Base-by-base conservation (phyloP, 1,140 invertebrate species). In the Diachasma alloeum region DNA sequence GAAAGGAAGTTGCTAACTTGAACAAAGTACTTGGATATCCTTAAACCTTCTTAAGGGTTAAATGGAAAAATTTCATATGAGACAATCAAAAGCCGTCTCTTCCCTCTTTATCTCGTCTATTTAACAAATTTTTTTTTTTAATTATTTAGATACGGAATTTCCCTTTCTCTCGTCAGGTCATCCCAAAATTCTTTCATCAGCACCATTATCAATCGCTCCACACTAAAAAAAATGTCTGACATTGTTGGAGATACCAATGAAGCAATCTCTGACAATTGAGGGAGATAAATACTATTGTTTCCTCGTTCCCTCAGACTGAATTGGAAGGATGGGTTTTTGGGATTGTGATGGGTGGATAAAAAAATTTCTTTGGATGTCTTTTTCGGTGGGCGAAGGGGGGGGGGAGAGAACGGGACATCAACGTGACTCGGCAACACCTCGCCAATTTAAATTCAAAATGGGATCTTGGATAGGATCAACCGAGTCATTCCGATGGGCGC, bases 391-490 rank as follows among this genome's bases (percentile, higher is more conserved):
- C 6, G 31, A 6, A 31, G 46, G 31, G 24, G 71, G 24, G 46
- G 31, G 31, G 36, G 26, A 36, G 31, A 42, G 31, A 69, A 39
- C 31, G 31, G 31, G 31, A 31, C 31, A 70, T 19, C 46, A 71
- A 37, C 26, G 69, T 78, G 77, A 78, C 77, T 75, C 72, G 72
- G 46, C 77, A 24, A 74, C 66, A 77, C 73, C 42, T 78, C 73
- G 77, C 77, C 77, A 78, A 78, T 78, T 78, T 75, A 75, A 78
- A 78, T 78, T 78, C 77, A 68, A 78, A 78, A 75, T 75, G 72
- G 70, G 75, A 78, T 78, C 77, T 74, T 75, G 56, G 63, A 42
- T 17, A 56, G 36, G 69, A 78, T 78, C 73, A 72, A 72, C 72
- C 68, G 68, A 67, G 77, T 78, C 77, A 78, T 78, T 78, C 70